Percentiles rank a stretch among this genome's conserved stretches.
phyloP scores from a whole-genome alignment of 2,113 vertebrate genomes.

The Tenebrosternarchus preto region DNA sequence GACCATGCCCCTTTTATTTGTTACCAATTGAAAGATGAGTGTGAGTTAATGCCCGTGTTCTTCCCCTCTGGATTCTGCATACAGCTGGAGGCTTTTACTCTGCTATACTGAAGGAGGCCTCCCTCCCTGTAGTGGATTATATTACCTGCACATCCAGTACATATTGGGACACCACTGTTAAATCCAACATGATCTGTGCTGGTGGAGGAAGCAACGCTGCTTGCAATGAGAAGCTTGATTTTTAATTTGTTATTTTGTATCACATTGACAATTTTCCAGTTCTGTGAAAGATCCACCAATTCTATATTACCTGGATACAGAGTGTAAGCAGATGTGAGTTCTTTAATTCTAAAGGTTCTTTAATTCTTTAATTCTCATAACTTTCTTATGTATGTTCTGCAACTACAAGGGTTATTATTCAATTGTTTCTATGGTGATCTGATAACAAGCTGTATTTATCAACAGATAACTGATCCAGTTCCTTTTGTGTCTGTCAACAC shows the following conservation, averaged over 20 bases:
- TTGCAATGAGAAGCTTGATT: conserved; percentile 66
- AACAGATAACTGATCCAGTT: background rate
- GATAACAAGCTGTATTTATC: too few relatives aligned
- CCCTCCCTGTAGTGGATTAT: conserved; percentile 74
- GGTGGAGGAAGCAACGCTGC: conserved; percentile 75
- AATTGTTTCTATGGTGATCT: too few relatives aligned
- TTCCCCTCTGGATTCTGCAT: conserved; percentile 53
- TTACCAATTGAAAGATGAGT: background rate
- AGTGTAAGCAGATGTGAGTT: conserved; percentile 54
- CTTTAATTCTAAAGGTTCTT: background rate
- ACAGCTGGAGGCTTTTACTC: conserved; percentile 77
- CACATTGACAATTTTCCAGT: background rate
- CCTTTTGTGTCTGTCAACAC: background rate
- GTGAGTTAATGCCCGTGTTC: background rate
- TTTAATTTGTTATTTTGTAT: background rate
- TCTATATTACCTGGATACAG: conserved; percentile 82
- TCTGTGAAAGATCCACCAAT: too few relatives aligned
- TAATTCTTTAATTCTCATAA: too few relatives aligned
- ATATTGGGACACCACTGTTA: conserved; percentile 82
- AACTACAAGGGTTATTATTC: too few relatives aligned
- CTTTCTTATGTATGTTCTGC: too few relatives aligned
- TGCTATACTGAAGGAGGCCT: conserved; percentile 76
- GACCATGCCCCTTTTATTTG: background rate
- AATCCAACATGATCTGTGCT: conserved; percentile 81
- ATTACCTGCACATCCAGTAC: conserved; percentile 66